These are phyloP conservation scores for Pyrgus malvae DNA, from an alignment of 2,888 invertebrate genomes.

Conservation along the genomic window DNA sequence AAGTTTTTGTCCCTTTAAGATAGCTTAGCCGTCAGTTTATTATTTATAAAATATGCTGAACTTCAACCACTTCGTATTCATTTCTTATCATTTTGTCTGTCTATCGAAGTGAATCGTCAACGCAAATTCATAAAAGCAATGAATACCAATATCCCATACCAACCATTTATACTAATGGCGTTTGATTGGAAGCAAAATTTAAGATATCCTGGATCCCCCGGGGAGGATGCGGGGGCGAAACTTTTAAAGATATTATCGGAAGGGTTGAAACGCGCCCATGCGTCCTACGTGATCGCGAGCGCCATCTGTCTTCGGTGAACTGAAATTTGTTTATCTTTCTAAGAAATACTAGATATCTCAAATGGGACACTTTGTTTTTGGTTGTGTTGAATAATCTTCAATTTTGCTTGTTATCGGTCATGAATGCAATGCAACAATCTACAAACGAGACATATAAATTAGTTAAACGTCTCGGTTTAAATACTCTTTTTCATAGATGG, in stretches of 20 bases:
- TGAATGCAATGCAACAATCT: no score
- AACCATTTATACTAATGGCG: constrained; percentile 47
- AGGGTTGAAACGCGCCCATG: constrained; percentile 66
- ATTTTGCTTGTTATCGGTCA: no score
- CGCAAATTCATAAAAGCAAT: not conserved
- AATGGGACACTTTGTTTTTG: not conserved
- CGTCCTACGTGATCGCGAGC: constrained; percentile 70
- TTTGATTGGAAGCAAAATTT: constrained; percentile 73
- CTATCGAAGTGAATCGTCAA: no score
- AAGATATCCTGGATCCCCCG: constrained; percentile 54
- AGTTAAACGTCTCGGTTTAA: no score
- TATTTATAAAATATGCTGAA: no score
- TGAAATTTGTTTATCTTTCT: constrained; percentile 68
- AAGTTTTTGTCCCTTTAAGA: no score
- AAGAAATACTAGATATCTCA: constrained; percentile 10
- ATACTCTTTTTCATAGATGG: no score
- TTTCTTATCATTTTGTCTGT: no score
- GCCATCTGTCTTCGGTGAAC: constrained; percentile 74
- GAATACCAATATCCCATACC: constrained; percentile 24
- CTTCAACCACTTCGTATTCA: no score
- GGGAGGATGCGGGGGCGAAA: constrained; percentile 55
- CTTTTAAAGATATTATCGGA: constrained; percentile 82
- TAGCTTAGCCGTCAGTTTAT: no score
- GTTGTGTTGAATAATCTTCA: no score
- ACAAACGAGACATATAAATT: no score